phyloP scores from a whole-genome alignment of 2,797 vertebrate genomes.

The Onychomys torridus region DNA sequence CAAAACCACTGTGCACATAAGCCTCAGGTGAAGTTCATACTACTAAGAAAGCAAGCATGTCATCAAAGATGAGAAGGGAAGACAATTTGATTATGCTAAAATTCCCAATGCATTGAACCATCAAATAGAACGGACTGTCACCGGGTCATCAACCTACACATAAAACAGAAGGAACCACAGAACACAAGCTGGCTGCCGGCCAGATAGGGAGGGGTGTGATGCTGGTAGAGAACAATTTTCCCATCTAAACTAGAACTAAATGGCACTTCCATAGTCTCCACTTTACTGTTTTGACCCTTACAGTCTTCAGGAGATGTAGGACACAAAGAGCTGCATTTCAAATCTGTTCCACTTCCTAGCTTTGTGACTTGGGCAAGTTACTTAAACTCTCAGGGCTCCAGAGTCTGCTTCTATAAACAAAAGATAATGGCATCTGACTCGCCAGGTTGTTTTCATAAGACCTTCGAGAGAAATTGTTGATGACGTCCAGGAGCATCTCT shows the following conservation, averaged over 20 bases:
- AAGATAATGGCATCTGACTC: slow-evolving; percentile 61
- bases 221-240: neutral
- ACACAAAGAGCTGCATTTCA: slow-evolving; percentile 38
- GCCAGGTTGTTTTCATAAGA: slow-evolving; percentile 16
- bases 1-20: neutral
- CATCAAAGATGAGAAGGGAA: neutral
- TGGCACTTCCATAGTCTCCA: neutral
- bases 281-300: slow-evolving; percentile 9
- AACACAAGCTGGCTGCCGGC: neutral
- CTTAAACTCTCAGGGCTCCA: slow-evolving; percentile 40
- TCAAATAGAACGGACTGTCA: slow-evolving; percentile 43
- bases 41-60: neutral
- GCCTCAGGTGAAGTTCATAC: neutral
- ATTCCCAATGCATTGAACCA: neutral
- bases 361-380: slow-evolving; percentile 46
- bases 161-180: neutral
- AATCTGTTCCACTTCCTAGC: slow-evolving; percentile 4
- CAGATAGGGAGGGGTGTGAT: rapidly evolving
- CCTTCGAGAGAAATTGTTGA: slow-evolving; percentile 19
- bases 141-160: neutral
- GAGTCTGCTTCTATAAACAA: slow-evolving; percentile 72
- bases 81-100: slow-evolving; percentile 53
- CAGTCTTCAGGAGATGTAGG: neutral
- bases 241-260: neutral
- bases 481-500: neutral